Evolutionary conservation across 2,888 invertebrate species (phyloP), one percentile per base, ranked within the genome.

Genomic region (Oscheius myriophilus): DNA sequence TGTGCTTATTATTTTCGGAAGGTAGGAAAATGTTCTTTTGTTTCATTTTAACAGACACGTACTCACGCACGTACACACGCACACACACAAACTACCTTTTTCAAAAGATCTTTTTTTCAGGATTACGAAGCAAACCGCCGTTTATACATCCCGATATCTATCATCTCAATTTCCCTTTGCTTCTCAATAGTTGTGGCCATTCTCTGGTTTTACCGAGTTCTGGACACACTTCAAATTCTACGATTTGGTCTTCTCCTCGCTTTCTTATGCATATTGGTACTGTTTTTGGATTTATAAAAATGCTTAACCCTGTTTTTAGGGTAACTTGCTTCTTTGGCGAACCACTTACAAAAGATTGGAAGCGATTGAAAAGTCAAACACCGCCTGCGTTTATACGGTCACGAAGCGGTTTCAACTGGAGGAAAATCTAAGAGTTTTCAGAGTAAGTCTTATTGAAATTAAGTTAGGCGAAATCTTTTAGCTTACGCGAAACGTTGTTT

Each of bases 381-480:
- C n/a, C 18, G 12, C 45, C 7, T 45, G 46, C 14, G 46, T 45
- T 49, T 49, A 49, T 18, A 18, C 49, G 2, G 49, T 49, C 18
- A 49, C 18, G 11, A 18, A 49, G 7, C 49, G 49, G 1, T 49
- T 49, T 7, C 49, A 49, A 23, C 49, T 49, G 16, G 18, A 18
- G 3, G 49, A 49, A 49, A 49, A 49, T 23, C 18, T 49, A n/a
- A 18, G 49, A 16, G 49, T 49, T 23, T 49, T 49, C 49, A 49
- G 18, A 18, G 49, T 49, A 18, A 49, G 11, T 21, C 9, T 3
- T 18, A 18, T 18, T 11, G 16, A 18, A 21, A 16, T 14, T 42
- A 14, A 42, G 14, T 46, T 11, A 46, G 18, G 11, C 11, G 18
- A 18, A 18, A 2, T 11, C 23, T 49, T 49, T 49, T 3, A 49